Percentiles rank a stretch among this genome's conserved stretches.
phyloP scores from a whole-genome alignment of 2,888 invertebrate species.

The Agrochola macilenta region DNA sequence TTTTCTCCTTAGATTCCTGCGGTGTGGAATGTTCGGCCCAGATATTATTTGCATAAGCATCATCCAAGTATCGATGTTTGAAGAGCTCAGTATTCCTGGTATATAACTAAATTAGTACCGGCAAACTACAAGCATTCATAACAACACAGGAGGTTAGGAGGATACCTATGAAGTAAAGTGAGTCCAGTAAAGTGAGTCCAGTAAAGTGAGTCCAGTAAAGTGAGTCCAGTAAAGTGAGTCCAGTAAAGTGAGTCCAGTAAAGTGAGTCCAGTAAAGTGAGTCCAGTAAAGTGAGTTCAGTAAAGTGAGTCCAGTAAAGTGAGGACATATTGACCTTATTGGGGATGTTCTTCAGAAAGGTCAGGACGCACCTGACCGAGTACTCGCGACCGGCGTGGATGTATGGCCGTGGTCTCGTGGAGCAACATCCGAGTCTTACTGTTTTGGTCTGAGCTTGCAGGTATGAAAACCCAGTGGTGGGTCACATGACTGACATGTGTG shows the following conservation, averaged over 20 bases:
- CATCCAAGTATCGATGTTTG: conserved; percentile 48
- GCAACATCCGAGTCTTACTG: no score
- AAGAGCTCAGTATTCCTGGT: conserved; percentile 25
- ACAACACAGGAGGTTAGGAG: no score
- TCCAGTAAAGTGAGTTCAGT: background rate
- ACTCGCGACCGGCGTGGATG: no score
- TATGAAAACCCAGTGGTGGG: no score
- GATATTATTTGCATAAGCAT: conserved; percentile 55
- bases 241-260: background rate
- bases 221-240: no score
- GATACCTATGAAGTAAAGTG: background rate
- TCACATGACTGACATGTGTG: no score
- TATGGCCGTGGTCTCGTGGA: no score
- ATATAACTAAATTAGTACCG: conserved; percentile 26
- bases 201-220: no score
- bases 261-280: background rate
- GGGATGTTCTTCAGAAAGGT: no score
- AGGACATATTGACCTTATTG: no score
- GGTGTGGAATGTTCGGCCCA: conserved; percentile 2
- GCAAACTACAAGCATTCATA: background rate
- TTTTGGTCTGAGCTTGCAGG: no score
- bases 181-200: background rate
- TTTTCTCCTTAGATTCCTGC: background rate
- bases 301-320: background rate
- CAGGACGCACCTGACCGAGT: no score